Percentiles rank a stretch among this genome's conserved stretches.
Conservation (phyloP, 2,797 vertebrate genomes). For the Gastrophryne carolinensis region DNA sequence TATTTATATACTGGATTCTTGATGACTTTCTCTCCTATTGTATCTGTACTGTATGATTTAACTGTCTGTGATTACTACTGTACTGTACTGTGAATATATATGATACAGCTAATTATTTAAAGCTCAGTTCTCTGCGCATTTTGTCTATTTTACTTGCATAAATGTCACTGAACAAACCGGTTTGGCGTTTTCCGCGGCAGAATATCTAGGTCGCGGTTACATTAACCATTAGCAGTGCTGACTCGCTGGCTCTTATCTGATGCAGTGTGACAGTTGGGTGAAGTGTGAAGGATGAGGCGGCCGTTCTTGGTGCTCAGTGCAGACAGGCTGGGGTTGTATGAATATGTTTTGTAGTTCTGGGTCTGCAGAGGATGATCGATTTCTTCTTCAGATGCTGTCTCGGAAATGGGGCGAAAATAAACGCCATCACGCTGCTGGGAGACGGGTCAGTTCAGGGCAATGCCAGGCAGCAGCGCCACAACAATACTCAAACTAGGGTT, state of each 20-base stretch:
- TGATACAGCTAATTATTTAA: no score
- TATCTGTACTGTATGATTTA: no score
- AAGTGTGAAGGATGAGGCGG: constrained; percentile 25
- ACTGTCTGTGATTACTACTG: no score
- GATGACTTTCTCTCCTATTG: no score
- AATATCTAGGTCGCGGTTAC: constrained; percentile 31
- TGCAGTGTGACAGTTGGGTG: neutral
- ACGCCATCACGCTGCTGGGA: no score
- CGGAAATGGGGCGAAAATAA: neutral
- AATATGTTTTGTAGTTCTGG: neutral
- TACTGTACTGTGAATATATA: no score
- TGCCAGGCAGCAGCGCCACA: no score
- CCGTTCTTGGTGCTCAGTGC: constrained; percentile 1
- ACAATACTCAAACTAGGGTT: no score
- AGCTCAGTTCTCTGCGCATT: no score
- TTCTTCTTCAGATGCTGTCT: neutral
- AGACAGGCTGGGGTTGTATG: neutral
- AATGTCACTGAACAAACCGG: neutral
- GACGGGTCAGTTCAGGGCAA: no score
- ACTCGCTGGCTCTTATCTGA: constrained; percentile 46
- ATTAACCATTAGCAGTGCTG: neutral
- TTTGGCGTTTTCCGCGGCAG: neutral
- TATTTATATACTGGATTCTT: no score
- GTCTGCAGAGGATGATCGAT: neutral
- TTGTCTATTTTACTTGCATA: neutral